phyloP scores from a whole-genome alignment of 2,888 invertebrate genomes.

The Lamproptera curius region DNA sequence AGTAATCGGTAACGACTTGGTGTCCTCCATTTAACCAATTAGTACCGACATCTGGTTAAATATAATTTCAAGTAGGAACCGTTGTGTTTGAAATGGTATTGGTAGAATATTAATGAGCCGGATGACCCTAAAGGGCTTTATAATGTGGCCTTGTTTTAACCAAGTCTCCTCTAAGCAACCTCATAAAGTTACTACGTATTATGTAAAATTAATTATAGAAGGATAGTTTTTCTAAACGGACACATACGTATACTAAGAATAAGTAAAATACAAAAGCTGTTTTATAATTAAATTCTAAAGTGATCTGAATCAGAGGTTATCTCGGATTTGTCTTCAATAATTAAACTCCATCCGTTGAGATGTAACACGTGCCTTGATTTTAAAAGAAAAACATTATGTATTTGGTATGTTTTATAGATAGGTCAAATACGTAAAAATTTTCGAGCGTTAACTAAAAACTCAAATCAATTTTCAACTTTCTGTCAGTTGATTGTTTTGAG shows the following conservation, averaged over 20 bases:
- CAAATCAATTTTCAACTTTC: too few species aligned
- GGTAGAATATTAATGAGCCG: constrained; percentile 18
- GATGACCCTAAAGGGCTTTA: constrained; percentile 14
- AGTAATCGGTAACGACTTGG: constrained; percentile 9
- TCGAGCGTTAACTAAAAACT: too few species aligned
- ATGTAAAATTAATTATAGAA: too few species aligned
- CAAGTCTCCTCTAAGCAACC: too few species aligned
- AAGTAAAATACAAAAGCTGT: too few species aligned
- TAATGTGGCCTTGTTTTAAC: neutral
- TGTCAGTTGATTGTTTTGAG: too few species aligned
- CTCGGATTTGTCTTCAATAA: constrained; percentile 1
- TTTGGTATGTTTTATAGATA: too few species aligned
- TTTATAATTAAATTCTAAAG: constrained; percentile 1
- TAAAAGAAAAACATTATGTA: too few species aligned
- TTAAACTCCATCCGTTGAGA: neutral
- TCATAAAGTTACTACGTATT: too few species aligned
- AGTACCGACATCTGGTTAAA: constrained; percentile 13
- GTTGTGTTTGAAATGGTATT: constrained; percentile 11
- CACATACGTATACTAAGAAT: too few species aligned
- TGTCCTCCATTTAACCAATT: constrained; percentile 15
- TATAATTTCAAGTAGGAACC: constrained; percentile 15
- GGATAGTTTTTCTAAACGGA: too few species aligned
- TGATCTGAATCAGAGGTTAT: constrained; percentile 13
- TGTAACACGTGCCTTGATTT: constrained; percentile 2
- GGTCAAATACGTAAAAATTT: too few species aligned